phyloP scores from a whole-genome alignment of 2,888 invertebrate species.

The Bembecia ichneumoniformis region DNA sequence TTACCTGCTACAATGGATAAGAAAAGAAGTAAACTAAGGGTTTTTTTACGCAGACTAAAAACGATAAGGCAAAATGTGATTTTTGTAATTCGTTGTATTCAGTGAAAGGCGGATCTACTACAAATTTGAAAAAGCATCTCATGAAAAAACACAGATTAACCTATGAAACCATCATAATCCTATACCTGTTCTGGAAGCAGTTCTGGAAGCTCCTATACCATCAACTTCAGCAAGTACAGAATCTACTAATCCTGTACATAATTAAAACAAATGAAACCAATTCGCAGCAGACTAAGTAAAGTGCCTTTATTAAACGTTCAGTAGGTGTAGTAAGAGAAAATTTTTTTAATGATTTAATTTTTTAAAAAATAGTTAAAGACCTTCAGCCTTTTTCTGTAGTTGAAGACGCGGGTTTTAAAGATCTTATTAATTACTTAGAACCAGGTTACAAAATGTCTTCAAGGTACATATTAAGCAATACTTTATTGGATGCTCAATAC shows the following conservation, averaged over 20 bases:
- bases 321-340: too few species aligned
- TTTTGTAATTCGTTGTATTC: slow-evolving; percentile 11
- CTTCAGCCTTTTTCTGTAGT: slow-evolving; percentile 16
- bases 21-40: too few species aligned
- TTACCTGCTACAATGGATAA: too few species aligned
- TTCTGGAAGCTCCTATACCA: too few species aligned
- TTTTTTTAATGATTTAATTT: too few species aligned
- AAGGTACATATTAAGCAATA: slow-evolving; percentile 15
- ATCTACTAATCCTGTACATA: too few species aligned
- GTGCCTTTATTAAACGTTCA: too few species aligned
- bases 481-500: slow-evolving; percentile 14
- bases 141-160: slow-evolving; percentile 11
- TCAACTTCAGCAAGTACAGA: too few species aligned
- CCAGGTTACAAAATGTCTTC: slow-evolving; percentile 17
- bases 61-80: too few species aligned
- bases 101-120: slow-evolving; percentile 14
- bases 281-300: too few species aligned
- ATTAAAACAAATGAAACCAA: too few species aligned
- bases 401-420: slow-evolving; percentile 11
- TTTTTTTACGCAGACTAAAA: too few species aligned
- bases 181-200: not conserved
- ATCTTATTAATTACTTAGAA: slow-evolving; percentile 13
- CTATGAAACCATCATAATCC: slow-evolving; percentile 13
- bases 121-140: slow-evolving; percentile 15
- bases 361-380: slow-evolving; percentile 11